Conservation (phyloP, 2,113 vertebrate species). For the Apus apus region DNA sequence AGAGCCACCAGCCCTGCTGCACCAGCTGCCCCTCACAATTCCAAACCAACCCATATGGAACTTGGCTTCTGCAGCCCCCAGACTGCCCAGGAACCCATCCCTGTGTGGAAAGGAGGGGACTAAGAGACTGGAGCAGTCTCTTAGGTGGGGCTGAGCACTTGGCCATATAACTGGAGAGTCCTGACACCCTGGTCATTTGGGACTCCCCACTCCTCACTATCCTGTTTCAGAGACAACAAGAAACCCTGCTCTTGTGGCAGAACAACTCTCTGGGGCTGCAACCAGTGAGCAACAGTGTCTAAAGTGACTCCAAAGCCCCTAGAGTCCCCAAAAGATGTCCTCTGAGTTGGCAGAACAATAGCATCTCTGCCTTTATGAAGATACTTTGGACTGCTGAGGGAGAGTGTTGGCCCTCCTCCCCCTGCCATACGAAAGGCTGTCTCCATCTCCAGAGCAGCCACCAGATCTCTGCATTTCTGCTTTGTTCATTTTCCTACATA, state of each 20-base stretch:
- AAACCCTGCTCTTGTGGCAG: not conserved
- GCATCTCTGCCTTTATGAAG: not conserved
- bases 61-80: not conserved
- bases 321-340: not conserved
- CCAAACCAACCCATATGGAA: accelerated
- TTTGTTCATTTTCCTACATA: not conserved
- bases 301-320: not conserved
- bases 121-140: not conserved
- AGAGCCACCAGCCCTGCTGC: not conserved
- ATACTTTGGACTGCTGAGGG: not conserved
- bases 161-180: not conserved
- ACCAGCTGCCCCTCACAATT: accelerated
- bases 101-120: accelerated
- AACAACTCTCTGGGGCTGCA: not conserved
- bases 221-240: not conserved
- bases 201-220: accelerated
- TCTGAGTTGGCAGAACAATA: not conserved
- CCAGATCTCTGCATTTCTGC: conserved; percentile 7
- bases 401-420: not conserved
- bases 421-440: not conserved
- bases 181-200: accelerated
- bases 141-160: not conserved
- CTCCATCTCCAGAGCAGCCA: not conserved
- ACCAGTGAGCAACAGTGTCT: not conserved
- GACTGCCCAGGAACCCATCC: not conserved